Evolutionary conservation across 23 tunicate genomes (phyloP), one percentile per base, ranked within the genome.

Genomic region (Ascidia mentula): DNA sequence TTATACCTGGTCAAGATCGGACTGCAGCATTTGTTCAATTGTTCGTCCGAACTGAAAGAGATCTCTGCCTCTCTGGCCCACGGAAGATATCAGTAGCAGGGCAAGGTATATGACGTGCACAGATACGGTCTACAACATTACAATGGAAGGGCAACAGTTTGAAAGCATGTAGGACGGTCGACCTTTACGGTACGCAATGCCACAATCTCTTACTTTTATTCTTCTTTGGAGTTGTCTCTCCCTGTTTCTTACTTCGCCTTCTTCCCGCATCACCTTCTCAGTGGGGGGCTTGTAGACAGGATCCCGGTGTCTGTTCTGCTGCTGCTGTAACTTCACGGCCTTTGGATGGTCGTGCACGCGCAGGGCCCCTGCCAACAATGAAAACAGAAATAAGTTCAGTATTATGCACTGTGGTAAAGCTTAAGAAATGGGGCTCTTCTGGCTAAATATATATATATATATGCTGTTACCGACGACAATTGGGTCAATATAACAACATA

Each of bases 221-320:
- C 83, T 79, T 60, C 83, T 79, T 38, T 37, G 24, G 30, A 61
- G 18, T 74, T 38, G 59, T 34, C 83, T 60, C 33, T 60, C 46
- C 34, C 69, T 77, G 37, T 46, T 77, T 26, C 69, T 77, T 39
- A 22, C 20, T 17, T 45, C 39, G 5, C 6, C 39, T 60, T 40
- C 61, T 32, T 42, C 74, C 38, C 31, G 6, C 72, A 76, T 32
- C 69, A 32, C 33, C n/a, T 76, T 42, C 32, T 0, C 45, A 42
- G 73, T 59, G 0, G 93, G 88, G 13, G 83, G 84, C 18, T 42
- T 59, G 38, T 88, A 88, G 36, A 72, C 86, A 0, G 93, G 80
- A 38, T 88, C 72, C 65, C 17, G 46, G 24, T 24, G 15, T 40
- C 93, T 80, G 28, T 81, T 72, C 34, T 78, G 46, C 0, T 38